Percentiles rank a stretch among this genome's conserved stretches.
phyloP scores from a whole-genome alignment of 2,888 invertebrate species.

The Torymus auratus region DNA sequence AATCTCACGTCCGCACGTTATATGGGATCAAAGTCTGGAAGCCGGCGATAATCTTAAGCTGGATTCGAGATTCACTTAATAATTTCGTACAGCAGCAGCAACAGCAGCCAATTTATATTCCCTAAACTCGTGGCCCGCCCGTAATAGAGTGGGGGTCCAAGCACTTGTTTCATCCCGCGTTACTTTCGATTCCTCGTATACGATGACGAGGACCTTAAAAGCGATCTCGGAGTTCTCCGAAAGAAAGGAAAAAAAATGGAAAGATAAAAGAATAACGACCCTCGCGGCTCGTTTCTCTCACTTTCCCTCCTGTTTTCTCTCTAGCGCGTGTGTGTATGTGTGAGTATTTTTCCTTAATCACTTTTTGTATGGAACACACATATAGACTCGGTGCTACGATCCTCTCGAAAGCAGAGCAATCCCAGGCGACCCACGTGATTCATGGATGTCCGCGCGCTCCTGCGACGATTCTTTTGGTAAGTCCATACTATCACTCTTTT shows the following conservation, averaged over 20 bases:
- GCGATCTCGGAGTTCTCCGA: slow-evolving; percentile 1
- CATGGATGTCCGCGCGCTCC: slow-evolving; percentile 64
- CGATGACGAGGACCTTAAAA: neutral
- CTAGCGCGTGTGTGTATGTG: no score
- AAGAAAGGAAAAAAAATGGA: neutral
- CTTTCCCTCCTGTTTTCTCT: no score
- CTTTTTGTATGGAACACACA: slow-evolving; percentile 32
- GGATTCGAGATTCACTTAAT: no score
- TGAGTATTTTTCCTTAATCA: slow-evolving; percentile 56
- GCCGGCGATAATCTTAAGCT: no score
- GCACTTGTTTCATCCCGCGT: neutral
- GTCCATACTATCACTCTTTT: slow-evolving; percentile 9
- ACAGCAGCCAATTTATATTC: no score
- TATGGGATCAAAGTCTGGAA: no score
- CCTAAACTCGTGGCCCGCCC: no score
- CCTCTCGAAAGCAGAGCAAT: slow-evolving; percentile 58
- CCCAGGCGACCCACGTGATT: slow-evolving; percentile 67
- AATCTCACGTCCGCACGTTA: no score
- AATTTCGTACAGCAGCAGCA: no score
- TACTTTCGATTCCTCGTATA: neutral
- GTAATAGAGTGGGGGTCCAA: no score
- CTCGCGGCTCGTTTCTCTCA: neutral
- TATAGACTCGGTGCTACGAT: slow-evolving; percentile 69
- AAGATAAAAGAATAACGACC: slow-evolving; percentile 34
- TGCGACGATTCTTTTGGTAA: slow-evolving; percentile 65